Percentiles rank a stretch among this genome's conserved stretches.
phyloP scores from a whole-genome alignment of 2,113 vertebrate genomes.

The Gasterosteus nipponicus region DNA sequence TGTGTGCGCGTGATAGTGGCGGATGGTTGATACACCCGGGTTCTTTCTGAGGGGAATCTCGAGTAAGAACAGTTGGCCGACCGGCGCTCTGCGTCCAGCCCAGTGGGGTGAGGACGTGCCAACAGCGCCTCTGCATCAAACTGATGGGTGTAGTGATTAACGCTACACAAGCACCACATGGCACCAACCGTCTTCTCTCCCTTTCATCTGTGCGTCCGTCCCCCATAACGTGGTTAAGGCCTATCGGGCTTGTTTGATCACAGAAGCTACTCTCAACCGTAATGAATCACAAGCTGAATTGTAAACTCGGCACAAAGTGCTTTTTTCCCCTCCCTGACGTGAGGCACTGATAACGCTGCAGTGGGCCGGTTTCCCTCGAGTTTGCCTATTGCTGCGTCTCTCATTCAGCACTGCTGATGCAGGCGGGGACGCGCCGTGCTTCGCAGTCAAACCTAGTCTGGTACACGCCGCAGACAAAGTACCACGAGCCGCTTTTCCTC shows the following conservation, averaged over 20 bases:
- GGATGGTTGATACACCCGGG: constrained; percentile 56
- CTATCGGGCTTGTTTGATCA: constrained; percentile 24
- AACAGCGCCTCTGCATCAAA: constrained; percentile 29
- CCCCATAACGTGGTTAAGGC: constrained; percentile 11
- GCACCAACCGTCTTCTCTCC: neutral
- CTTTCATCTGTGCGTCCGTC: neutral
- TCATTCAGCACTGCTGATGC: constrained; percentile 44
- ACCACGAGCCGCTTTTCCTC: constrained; percentile 21
- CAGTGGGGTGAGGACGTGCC: constrained; percentile 55
- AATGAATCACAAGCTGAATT: constrained; percentile 48
- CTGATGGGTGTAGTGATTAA: constrained; percentile 54
- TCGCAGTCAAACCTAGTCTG: constrained; percentile 38
- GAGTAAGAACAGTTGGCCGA: constrained; percentile 53
- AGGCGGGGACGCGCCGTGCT: constrained; percentile 18
- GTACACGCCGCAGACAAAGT: constrained; percentile 15
- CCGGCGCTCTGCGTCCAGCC: constrained; percentile 49
- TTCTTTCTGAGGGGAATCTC: constrained; percentile 39
- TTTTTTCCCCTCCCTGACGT: neutral
- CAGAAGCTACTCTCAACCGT: constrained; percentile 14
- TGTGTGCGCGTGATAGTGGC: neutral
- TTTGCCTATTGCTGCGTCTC: constrained; percentile 40
- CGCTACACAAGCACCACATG: neutral
- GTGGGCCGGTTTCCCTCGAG: constrained; percentile 32
- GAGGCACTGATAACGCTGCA: constrained; percentile 38
- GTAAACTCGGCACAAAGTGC: constrained; percentile 35